Evolutionary conservation across 2,113 vertebrate genomes (phyloP), one percentile per base, ranked within the genome.

Genomic region (Hydropotes inermis): DNA sequence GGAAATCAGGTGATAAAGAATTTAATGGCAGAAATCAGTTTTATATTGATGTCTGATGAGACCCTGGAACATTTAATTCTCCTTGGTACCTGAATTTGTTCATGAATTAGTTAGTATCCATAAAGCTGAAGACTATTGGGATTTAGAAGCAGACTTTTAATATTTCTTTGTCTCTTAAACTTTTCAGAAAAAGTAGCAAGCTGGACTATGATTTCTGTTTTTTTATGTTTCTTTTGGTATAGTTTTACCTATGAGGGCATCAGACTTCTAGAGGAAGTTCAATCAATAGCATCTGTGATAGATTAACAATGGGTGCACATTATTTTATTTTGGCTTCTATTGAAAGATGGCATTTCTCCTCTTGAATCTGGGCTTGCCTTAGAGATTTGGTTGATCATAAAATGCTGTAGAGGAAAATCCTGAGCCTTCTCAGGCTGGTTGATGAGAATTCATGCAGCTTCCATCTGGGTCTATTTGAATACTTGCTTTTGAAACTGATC

Each of bases 41-140:
- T 96, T 96, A 86, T 83, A 60, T 58, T 93, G 61, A 89, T 92
- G 15, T 89, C 78, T 91, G 14, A 87, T 87, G 78, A 96, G 47
- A 61, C 3, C 28, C 19, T 67, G 36, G 12, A 93, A 89, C 39
- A n/a, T 76, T 91, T 85, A 52, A 88, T 94, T 94, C 12, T 74
- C 84, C 39, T 55, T 67, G 82, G 27, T 82, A 91, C 16, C 21
- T 60, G 45, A 21, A 54, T 58, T 96, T 16, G 47, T 64, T 45
- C 17, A 54, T 78, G 70, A 61, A 70, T 92, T n/a, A 79, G 25
- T 58, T 54, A 95, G 43, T 79, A 45, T 67, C 15, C 15, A 60
- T 83, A 86, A 50, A 70, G 12, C 21, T 85, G 5, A 96, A 91
- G 1, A 58, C 39, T 88, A 61, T 27, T 79, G 61, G 21, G 60